Percentiles rank a stretch among this genome's conserved stretches.
These are phyloP conservation scores for Bombyx mandarina DNA, from an alignment of 1,140 invertebrate genomes.

Conservation along the genomic window DNA sequence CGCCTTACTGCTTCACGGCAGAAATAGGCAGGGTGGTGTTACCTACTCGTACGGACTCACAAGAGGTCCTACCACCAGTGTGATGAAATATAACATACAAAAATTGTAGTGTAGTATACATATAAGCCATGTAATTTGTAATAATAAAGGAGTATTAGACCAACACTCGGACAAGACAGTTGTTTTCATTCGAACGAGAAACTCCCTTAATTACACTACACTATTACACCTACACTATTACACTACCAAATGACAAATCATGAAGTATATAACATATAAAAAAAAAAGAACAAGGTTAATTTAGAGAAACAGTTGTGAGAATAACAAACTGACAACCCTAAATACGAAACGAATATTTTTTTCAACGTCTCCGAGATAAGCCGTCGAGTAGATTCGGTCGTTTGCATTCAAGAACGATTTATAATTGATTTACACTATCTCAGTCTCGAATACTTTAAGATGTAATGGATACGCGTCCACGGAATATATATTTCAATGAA, in stretches of 20 bases:
- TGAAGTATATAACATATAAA: background rate
- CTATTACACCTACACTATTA: background rate
- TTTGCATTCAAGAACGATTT: slow-evolving; percentile 26
- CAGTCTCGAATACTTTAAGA: slow-evolving; percentile 16
- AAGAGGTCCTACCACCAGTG: too few relatives aligned
- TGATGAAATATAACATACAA: too few relatives aligned
- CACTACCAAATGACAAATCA: background rate
- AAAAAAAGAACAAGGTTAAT: background rate
- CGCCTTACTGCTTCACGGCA: too few relatives aligned
- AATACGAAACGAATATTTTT: slow-evolving; percentile 5
- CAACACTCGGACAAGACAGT: too few relatives aligned
- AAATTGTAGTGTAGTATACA: background rate
- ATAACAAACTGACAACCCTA: background rate
- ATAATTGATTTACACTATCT: slow-evolving; percentile 22
- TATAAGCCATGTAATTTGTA: background rate
- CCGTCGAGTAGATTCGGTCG: slow-evolving; percentile 10
- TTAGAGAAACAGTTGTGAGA: too few relatives aligned
- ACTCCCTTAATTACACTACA: background rate
- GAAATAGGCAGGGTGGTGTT: too few relatives aligned
- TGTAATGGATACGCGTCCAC: slow-evolving; percentile 12
- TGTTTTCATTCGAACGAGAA: too few relatives aligned
- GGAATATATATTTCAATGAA: background rate
- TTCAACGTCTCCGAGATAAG: slow-evolving; percentile 14
- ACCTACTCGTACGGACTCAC: too few relatives aligned
- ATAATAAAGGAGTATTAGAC: too few relatives aligned